Percentiles rank a stretch among this genome's conserved stretches.
These are phyloP conservation scores for Pseudocheirus occidentalis DNA, from an alignment of 2,797 vertebrate species.

Conservation along the genomic window DNA sequence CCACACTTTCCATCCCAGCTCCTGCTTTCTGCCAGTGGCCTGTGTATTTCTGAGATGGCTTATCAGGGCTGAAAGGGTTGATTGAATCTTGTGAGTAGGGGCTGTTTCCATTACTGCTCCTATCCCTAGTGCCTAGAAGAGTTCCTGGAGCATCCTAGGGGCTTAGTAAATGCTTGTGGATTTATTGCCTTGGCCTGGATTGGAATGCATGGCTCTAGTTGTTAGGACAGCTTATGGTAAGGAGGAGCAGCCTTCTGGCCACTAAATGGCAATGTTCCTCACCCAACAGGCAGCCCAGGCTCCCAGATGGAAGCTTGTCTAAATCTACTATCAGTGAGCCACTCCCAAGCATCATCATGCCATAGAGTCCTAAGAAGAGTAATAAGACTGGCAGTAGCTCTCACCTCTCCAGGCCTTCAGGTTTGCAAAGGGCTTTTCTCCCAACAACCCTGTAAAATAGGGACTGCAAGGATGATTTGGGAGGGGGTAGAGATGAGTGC, in stretches of 20 bases:
- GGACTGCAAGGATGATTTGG: neutral
- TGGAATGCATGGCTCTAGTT: neutral
- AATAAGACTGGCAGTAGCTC: neutral
- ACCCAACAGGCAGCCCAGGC: neutral
- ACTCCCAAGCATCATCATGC: neutral
- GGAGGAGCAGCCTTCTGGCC: neutral
- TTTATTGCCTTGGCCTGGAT: neutral
- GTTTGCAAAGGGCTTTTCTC: neutral
- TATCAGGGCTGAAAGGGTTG: neutral
- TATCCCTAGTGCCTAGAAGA: neutral
- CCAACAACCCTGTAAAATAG: neutral
- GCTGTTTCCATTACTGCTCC: neutral
- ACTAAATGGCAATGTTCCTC: neutral
- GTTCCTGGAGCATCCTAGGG: no score
- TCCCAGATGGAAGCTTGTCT: neutral
- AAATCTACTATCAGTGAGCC: neutral
- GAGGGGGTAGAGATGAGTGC: neutral
- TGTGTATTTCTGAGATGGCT: neutral
- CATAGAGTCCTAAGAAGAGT: neutral
- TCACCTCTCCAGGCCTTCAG: neutral
- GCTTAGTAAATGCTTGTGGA: neutral
- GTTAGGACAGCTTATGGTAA: neutral
- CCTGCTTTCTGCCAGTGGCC: no score
- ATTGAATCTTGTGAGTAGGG: neutral
- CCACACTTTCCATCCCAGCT: no score